Evolutionary conservation across 2,113 vertebrate species (phyloP), one percentile per base, ranked within the genome.

Genomic region (Scytalopus superciliaris): DNA sequence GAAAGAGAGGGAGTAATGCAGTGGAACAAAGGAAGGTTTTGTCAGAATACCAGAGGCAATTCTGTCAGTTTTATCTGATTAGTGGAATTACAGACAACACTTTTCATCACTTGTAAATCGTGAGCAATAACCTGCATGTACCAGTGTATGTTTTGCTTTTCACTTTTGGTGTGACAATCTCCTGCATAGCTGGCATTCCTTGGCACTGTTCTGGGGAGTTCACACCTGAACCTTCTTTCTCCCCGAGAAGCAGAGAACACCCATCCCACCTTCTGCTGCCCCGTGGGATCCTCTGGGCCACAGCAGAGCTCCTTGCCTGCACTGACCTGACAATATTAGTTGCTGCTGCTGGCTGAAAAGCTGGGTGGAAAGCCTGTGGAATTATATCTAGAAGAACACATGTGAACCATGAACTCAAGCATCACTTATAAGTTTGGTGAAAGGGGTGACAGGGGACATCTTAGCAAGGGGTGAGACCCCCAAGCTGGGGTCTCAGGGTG

Each of bases 71-170:
- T 79, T 30, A 14, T 40, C 33, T 62, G n/a, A n/a, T 18, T 2
- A 50, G 16, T 3, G 50, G 2, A 86, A 56, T 15, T 27, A 60
- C 35, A 73, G 18, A 47, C 3, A 56, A 50, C 24, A 31, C 11
- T 31, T 62, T 81, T 17, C 4, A 5, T 31, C 42, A 45, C 15
- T 35, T 59, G 9, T 16, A 50, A 68, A 42, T 7, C 42, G 9
- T 42, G 15, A 81, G 3, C 6, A 64, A 23, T 23, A 56, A 57
- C 3, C 39, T 1, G 15, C 6, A 6, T 3, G 1, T 23, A 33
- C 27, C 6, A 37, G 73, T 3, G 37, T 2, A 30, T 2, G 2
- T n/a, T 63, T 42, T 35, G 3, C 14, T n/a, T 66, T 75, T 63
- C 6, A 12, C 10, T 44, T 8, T 33, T 2, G 49, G 3, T 19